These are phyloP conservation scores for Noctua fimbriata DNA, from an alignment of 2,888 invertebrate genomes.

Conservation along the genomic window DNA sequence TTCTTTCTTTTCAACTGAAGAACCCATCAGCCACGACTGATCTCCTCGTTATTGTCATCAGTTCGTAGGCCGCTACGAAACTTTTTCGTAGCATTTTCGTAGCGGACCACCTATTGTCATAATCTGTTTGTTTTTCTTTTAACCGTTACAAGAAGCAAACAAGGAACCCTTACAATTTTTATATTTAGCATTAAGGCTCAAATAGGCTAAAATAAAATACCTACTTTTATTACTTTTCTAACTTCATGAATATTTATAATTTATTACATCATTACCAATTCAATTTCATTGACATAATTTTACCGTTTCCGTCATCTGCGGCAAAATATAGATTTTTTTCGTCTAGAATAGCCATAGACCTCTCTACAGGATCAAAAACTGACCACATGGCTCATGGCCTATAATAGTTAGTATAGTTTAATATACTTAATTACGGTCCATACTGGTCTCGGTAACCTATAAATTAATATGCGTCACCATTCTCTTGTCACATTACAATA, in stretches of 20 bases:
- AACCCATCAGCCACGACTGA: background rate
- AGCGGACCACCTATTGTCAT: background rate
- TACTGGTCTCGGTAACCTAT: conserved; percentile 32
- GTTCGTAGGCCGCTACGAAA: conserved; percentile 1
- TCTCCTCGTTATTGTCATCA: background rate
- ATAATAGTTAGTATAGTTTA: background rate
- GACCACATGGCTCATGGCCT: background rate
- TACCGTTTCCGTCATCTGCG: background rate
- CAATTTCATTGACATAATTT: background rate
- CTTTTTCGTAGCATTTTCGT: conserved; percentile 6
- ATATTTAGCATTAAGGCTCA: background rate
- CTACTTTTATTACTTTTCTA: background rate
- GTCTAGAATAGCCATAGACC: background rate
- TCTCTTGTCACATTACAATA: conserved; percentile 34
- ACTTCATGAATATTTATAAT: background rate
- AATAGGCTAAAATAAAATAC: background rate
- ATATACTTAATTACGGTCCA: background rate
- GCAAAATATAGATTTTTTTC: background rate
- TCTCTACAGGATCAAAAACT: background rate
- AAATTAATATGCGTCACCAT: conserved; percentile 35
- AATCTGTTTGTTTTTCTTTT: background rate
- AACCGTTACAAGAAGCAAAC: no score
- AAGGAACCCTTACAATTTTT: background rate
- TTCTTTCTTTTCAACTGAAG: background rate
- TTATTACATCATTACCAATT: background rate